Conservation (phyloP, 1,140 invertebrate genomes). For the Chironomus striatipennis region DNA sequence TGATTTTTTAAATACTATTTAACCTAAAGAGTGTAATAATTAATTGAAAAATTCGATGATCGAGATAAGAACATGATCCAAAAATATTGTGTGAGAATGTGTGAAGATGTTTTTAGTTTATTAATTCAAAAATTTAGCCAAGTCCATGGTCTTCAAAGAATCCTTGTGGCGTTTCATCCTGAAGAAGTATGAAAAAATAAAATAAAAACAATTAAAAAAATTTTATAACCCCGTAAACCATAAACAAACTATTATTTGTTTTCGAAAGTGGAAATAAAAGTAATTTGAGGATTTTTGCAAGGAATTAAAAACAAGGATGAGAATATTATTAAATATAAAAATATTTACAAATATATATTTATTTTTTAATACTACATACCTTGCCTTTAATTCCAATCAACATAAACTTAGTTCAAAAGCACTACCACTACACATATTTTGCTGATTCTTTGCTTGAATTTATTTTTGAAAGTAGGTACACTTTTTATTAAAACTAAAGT, state of each 20-base stretch:
- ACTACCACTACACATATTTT: slow-evolving; percentile 1
- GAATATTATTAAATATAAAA: background rate
- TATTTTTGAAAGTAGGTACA: too few species aligned
- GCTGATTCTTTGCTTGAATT: background rate
- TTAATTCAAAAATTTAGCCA: slow-evolving; percentile 52
- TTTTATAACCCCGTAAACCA: too few species aligned
- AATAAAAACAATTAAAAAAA: slow-evolving; percentile 33
- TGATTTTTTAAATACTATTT: too few species aligned
- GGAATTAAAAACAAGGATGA: slow-evolving; percentile 21
- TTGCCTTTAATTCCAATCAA: slow-evolving; percentile 18
- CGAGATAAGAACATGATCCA: background rate
- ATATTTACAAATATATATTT: background rate
- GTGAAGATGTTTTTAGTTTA: background rate
- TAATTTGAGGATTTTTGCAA: too few species aligned
- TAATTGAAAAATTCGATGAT: too few species aligned
- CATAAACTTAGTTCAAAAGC: background rate
- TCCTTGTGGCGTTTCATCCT: slow-evolving; percentile 98
- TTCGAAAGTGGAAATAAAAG: too few species aligned
- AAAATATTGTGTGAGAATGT: background rate
- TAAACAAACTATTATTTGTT: too few species aligned
- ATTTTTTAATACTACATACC: background rate
- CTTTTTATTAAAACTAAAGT: background rate
- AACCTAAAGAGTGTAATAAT: too few species aligned
- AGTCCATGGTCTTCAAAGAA: slow-evolving; percentile 98
- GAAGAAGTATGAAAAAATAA: slow-evolving; percentile 58